phyloP scores from a whole-genome alignment of 2,888 invertebrate species.

The Agrilus biguttatus region DNA sequence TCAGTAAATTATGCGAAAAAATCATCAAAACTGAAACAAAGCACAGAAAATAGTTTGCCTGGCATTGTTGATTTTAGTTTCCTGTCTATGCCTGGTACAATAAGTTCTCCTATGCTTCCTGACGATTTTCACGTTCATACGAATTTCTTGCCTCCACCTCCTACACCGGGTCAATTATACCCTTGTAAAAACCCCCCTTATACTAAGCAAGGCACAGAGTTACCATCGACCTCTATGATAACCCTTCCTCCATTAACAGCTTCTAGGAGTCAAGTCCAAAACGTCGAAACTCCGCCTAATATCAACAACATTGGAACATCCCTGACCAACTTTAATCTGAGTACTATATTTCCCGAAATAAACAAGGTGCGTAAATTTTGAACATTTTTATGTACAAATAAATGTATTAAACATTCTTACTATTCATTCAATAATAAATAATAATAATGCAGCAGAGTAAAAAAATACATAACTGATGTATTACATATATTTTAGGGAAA shows the following conservation, averaged over 20 bases:
- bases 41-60: conserved; percentile 16
- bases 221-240: conserved; percentile 16
- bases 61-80: conserved; percentile 27
- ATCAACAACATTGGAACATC: conserved; percentile 32
- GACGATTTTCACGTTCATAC: conserved; percentile 30
- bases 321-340: conserved; percentile 66
- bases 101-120: conserved; percentile 29
- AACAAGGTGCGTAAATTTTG: conserved; percentile 32
- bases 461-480: conserved; percentile 3
- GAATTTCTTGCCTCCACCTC: conserved; percentile 24
- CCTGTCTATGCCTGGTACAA: conserved; percentile 25
- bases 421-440: too few species aligned
- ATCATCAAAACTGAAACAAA: conserved; percentile 16
- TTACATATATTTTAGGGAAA: background rate
- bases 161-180: conserved; percentile 22
- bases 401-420: background rate
- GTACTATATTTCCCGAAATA: conserved; percentile 74
- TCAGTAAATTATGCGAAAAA: conserved; percentile 15
- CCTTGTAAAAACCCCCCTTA: conserved; percentile 29
- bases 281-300: conserved; percentile 23
- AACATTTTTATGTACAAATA: background rate
- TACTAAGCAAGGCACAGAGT: conserved; percentile 20
- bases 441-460: conserved; percentile 1
- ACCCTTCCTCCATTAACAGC: conserved; percentile 18
- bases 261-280: conserved; percentile 16